These are phyloP conservation scores for Fringilla coelebs DNA, from an alignment of 2,797 vertebrate genomes.

Conservation along the genomic window DNA sequence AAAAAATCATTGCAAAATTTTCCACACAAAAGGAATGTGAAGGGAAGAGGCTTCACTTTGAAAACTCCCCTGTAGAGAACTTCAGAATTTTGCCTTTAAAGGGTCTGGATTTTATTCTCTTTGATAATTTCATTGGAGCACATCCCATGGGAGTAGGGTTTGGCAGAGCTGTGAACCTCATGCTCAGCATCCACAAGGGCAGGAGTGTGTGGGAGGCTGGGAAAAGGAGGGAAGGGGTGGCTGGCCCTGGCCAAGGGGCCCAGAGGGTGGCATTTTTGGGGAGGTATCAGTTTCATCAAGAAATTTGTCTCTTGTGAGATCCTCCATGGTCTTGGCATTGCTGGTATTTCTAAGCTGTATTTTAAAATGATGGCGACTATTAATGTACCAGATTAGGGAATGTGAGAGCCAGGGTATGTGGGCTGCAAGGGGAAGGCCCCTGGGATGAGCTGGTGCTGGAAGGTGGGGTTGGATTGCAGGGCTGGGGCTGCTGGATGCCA, in stretches of 20 bases:
- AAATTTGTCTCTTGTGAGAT: not conserved
- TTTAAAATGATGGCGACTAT: not conserved
- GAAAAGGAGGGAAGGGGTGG: not conserved
- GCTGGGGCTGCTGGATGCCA: not conserved
- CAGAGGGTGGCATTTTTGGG: not conserved
- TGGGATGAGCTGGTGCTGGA: not conserved
- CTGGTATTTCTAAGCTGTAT: not conserved
- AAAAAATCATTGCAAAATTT: not conserved
- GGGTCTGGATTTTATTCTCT: not conserved
- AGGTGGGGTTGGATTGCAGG: not conserved
- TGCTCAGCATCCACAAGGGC: not conserved
- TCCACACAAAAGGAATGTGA: not conserved
- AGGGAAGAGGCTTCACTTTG: not conserved
- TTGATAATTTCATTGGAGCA: not conserved
- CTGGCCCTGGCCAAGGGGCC: not conserved
- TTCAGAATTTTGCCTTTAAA: not conserved
- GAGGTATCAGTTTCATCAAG: not conserved
- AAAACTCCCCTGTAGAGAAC: not conserved
- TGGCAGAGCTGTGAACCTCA: not conserved
- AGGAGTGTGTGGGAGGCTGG: rapidly evolving
- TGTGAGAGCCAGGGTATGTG: not conserved
- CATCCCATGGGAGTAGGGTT: not conserved
- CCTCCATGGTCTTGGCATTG: not conserved
- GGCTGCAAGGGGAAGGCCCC: rapidly evolving
- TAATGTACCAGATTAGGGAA: not conserved